Evolutionary conservation across 1,140 invertebrate genomes (phyloP), one percentile per base, ranked within the genome.

Genomic region (Babylonia areolata): DNA sequence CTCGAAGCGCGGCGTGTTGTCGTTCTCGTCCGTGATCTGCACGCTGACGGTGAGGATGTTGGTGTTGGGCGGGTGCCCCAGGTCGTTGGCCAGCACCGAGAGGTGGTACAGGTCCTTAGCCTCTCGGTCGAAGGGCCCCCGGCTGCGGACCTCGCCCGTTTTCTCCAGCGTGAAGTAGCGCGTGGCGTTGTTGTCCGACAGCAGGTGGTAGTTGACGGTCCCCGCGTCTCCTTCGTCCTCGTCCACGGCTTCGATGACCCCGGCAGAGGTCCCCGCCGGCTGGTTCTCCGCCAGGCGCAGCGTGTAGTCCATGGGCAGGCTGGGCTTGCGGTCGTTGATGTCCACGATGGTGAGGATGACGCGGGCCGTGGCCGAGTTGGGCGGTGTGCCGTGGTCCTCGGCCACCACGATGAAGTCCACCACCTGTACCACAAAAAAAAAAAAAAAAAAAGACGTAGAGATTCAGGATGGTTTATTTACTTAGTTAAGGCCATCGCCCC

Each of bases 401-500:
- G 87, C 87, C n/a, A 88, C 31, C 20, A 88, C 85, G 31, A 64
- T 28, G 58, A 88, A 88, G 51, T 88, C 87, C n/a, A 88, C 71
- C n/a, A 64, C n/a, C n/a, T n/a, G n/a, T n/a, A n/a, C n/a, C n/a
- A n/a, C n/a, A n/a, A n/a, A n/a, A n/a, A n/a, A n/a, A n/a, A n/a
- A n/a, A n/a, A n/a, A n/a, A n/a, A n/a, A n/a, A n/a, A n/a, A n/a
- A n/a, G n/a, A n/a, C n/a, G n/a, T n/a, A n/a, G n/a, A n/a, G n/a
- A n/a, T n/a, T n/a, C n/a, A n/a, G n/a, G n/a, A n/a, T n/a, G n/a
- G n/a, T n/a, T n/a, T n/a, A n/a, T n/a, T n/a, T n/a, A n/a, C n/a
- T n/a, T n/a, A n/a, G n/a, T n/a, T n/a, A n/a, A n/a, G n/a, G n/a
- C n/a, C n/a, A n/a, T n/a, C n/a, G n/a, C n/a, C n/a, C n/a, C n/a